These are phyloP conservation scores for Rissa tridactyla DNA, from an alignment of 2,113 vertebrate genomes.

Conservation along the genomic window DNA sequence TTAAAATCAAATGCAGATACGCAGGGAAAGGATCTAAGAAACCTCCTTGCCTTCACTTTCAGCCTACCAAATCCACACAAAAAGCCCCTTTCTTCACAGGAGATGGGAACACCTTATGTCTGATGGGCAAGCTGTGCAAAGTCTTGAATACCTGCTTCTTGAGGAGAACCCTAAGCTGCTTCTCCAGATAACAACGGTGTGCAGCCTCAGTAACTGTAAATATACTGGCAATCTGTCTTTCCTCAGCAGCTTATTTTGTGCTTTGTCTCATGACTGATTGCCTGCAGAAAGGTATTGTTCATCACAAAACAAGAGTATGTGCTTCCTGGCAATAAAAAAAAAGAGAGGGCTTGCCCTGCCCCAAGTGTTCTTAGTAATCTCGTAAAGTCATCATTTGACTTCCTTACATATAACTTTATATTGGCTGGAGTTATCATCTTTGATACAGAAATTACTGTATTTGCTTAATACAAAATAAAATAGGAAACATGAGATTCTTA, in stretches of 20 bases:
- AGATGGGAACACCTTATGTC: not conserved
- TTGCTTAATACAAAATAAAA: not conserved
- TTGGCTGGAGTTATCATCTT: not conserved
- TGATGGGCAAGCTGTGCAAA: accelerated
- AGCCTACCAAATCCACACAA: not conserved
- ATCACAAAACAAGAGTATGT: not conserved
- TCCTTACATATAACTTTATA: not conserved
- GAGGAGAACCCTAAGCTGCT: not conserved
- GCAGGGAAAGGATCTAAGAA: not conserved
- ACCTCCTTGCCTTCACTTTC: not conserved
- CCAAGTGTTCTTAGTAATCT: not conserved
- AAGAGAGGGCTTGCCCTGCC: not conserved
- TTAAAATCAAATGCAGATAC: not conserved
- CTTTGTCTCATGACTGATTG: not conserved
- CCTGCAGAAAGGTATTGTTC: not conserved
- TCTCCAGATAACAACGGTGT: not conserved
- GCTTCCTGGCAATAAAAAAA: not conserved
- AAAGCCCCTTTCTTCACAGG: not conserved
- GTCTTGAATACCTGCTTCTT: not conserved
- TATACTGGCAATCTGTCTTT: not conserved
- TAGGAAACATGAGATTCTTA: not conserved
- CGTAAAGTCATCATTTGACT: not conserved
- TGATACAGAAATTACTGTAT: not conserved
- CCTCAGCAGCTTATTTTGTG: not conserved
- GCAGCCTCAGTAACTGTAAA: not conserved